Conservation (phyloP, 2,888 invertebrate species). For the Sarcophaga variegata region DNA sequence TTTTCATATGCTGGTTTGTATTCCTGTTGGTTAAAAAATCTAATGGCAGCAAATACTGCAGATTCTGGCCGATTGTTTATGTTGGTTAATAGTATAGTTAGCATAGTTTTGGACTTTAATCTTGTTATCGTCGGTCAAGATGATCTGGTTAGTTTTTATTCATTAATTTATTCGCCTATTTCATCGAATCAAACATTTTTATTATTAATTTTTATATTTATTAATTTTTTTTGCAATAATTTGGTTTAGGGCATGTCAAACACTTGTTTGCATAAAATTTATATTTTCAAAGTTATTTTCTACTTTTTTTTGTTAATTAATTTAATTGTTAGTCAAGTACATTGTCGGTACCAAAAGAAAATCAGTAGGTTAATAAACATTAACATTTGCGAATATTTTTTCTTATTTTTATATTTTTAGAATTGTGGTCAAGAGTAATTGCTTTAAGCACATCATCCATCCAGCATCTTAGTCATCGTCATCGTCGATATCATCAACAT, state of each 20-base stretch:
- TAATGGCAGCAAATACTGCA: constrained; percentile 37
- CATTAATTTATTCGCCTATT: constrained; percentile 15
- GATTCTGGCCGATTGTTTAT: constrained; percentile 46
- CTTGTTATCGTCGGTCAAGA: constrained; percentile 56
- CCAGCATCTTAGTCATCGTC: neutral
- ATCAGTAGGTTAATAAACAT: neutral
- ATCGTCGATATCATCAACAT: constrained; percentile 22
- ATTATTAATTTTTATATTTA: neutral
- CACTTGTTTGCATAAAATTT: constrained; percentile 12
- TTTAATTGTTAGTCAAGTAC: constrained; percentile 58
- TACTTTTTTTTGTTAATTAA: constrained; percentile 3
- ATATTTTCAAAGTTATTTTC: constrained; percentile 38
- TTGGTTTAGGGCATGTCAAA: neutral
- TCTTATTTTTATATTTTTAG: constrained; percentile 15
- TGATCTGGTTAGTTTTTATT: constrained; percentile 44
- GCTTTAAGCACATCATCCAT: neutral
- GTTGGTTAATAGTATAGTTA: neutral
- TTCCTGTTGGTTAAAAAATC: constrained; percentile 43
- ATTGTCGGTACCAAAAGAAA: constrained; percentile 18
- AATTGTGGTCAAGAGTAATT: constrained; percentile 47
- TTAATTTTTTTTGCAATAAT: neutral
- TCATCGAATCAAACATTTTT: neutral
- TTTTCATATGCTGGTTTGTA: constrained; percentile 42
- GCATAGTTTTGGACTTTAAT: constrained; percentile 36
- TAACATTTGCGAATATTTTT: constrained; percentile 17